These are phyloP conservation scores for Gibbula magus DNA, from an alignment of 2,888 invertebrate species.

Conservation along the genomic window DNA sequence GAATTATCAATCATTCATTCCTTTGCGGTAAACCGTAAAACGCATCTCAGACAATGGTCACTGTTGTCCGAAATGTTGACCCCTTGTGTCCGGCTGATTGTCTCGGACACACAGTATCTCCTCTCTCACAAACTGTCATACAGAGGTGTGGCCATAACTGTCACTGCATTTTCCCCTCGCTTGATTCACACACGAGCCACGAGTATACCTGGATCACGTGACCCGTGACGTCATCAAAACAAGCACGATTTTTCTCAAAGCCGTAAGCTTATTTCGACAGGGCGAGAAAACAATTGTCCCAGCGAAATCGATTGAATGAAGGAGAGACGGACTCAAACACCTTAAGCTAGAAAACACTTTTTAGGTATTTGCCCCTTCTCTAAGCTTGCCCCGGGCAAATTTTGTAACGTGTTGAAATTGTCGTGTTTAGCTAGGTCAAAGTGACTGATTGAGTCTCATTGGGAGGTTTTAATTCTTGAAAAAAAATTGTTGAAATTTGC, in stretches of 20 bases:
- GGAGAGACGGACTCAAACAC: neutral
- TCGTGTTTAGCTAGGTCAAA: too few species aligned
- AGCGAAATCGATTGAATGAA: neutral
- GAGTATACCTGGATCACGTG: conserved; percentile 8
- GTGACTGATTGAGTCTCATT: too few species aligned
- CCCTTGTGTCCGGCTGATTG: neutral
- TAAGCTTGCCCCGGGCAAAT: neutral
- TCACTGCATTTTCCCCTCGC: neutral
- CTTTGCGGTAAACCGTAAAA: neutral
- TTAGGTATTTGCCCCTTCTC: neutral
- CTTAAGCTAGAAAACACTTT: neutral
- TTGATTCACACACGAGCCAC: neutral
- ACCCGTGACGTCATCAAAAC: conserved; percentile 5
- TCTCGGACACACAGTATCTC: neutral
- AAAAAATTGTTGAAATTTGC: too few species aligned
- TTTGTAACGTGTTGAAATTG: too few species aligned
- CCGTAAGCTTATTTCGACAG: neutral
- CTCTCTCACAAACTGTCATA: neutral
- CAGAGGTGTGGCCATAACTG: neutral
- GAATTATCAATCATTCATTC: conserved; percentile 3
- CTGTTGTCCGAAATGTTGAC: neutral
- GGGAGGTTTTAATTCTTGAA: too few species aligned
- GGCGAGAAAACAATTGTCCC: neutral
- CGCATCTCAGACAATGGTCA: neutral
- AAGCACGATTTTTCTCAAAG: neutral